Evolutionary conservation across 2,888 invertebrate species (phyloP), one percentile per base, ranked within the genome.

Genomic region (Agonum fuliginosum): DNA sequence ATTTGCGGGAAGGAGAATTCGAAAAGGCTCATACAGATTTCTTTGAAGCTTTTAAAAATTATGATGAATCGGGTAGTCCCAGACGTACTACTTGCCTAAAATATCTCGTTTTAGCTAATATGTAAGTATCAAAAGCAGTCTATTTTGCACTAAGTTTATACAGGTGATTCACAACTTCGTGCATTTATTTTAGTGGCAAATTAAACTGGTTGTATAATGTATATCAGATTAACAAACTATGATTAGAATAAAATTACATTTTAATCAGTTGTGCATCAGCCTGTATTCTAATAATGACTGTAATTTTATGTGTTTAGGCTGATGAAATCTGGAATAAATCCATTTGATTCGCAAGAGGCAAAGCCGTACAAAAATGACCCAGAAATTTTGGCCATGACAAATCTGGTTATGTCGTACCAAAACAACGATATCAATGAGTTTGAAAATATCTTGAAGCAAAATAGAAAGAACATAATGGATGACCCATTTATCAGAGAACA

Each of bases 321-420:
- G 80, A 99, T 99, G 98, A 98, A 99, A 86, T 99, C 98, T 2
- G 98, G 97, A 37, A 99, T 99, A 81, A 99, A 99, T 88, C 99
- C 99, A 0, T 99, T 99, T 87, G 99, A 99, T 88, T 98, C 98
- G 0, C 99, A 99, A 89, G 99, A 99, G 89, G 99, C 99, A 0
- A 99, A 99, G 86, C 99, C 99, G 0, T 99, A 99, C 86, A 99
- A 98, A 88, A 99, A 99, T 86, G 99, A 99, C 88, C 97, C 98
- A 0, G 99, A 99, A 88, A 99, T 99, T 83, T 89, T 99, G 81
- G 99, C 99, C 12, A 99, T 99, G 98, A 99, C 99, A 3, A 98
- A 99, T 88, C 90, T 99, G 83, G 99, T 99, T 76, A 95, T 92
- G 86, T 95, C 97, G 12, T 99, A 98, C 88, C 98, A 99, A 87